phyloP scores from a whole-genome alignment of 2,113 vertebrate genomes.

The Speoplatyrhinus poulsoni region DNA sequence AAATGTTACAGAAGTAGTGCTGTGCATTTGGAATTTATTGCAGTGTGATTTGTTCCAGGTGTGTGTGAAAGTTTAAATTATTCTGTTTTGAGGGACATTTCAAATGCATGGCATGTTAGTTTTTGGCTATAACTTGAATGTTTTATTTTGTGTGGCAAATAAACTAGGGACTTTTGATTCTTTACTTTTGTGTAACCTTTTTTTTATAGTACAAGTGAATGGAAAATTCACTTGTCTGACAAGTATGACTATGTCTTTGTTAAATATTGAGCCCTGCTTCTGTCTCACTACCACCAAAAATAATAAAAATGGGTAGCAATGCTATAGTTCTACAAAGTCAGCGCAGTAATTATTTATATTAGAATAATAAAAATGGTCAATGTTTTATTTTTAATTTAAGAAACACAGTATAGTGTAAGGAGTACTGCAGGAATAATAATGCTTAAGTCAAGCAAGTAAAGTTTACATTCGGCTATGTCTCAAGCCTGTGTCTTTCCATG shows the following conservation, averaged over 20 bases:
- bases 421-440: too few relatives aligned
- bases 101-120: slow-evolving; percentile 61
- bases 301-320: too few relatives aligned
- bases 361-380: too few relatives aligned
- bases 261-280: too few relatives aligned
- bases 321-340: too few relatives aligned
- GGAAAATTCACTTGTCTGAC: too few relatives aligned
- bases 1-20: slow-evolving; percentile 19
- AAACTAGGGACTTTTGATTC: background rate
- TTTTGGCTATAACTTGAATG: slow-evolving; percentile 21
- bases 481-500: background rate
- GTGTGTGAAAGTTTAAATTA: background rate
- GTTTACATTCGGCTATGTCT: background rate
- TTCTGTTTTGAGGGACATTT: slow-evolving; percentile 17
- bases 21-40: slow-evolving; percentile 21
- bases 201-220: background rate
- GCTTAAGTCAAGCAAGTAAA: background rate
- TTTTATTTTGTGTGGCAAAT: slow-evolving; percentile 13
- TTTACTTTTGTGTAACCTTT: background rate
- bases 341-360: too few relatives aligned
- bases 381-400: too few relatives aligned
- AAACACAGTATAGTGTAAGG: too few relatives aligned
- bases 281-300: too few relatives aligned
- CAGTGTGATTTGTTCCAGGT: slow-evolving; percentile 3
- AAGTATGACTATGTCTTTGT: too few relatives aligned